A percentile compares a stretch with the other conserved stretches of the same genome.
Conservation (phyloP, 2,797 vertebrate species). For the Phoxinus dragarum region DNA sequence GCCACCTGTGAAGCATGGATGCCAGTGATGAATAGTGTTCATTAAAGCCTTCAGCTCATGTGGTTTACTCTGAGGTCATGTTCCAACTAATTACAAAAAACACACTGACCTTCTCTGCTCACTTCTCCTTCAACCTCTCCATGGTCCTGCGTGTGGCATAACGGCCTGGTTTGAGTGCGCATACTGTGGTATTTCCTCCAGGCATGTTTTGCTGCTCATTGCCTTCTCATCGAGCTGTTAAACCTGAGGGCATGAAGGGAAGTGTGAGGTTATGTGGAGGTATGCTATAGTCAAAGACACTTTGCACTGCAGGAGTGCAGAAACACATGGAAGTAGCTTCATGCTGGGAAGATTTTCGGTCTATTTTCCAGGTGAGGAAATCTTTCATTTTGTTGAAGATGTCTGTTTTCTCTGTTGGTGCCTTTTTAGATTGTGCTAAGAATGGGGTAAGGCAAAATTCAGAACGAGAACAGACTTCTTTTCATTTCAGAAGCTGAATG, state of each 20-base stretch:
- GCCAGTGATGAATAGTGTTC: slow-evolving; percentile 53
- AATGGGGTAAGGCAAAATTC: background rate
- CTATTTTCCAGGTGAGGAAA: slow-evolving; percentile 25
- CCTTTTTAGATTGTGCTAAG: background rate
- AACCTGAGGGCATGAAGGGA: slow-evolving; percentile 6
- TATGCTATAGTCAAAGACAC: slow-evolving; percentile 12
- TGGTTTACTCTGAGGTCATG: slow-evolving; percentile 44
- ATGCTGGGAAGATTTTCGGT: background rate
- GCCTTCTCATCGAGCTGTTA: slow-evolving; percentile 16
- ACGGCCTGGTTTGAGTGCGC: background rate
- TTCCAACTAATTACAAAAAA: slow-evolving; percentile 51
- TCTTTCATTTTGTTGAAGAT: slow-evolving; percentile 12
- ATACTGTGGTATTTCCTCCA: slow-evolving; percentile 5
- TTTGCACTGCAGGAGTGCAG: background rate
- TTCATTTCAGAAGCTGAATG: slow-evolving; percentile 7
- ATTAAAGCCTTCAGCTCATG: slow-evolving; percentile 45
- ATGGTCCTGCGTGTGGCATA: background rate
- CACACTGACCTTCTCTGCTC: slow-evolving; percentile 41
- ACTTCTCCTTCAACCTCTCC: slow-evolving; percentile 23
- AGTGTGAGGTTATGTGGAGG: slow-evolving; percentile 19
- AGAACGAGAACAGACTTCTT: background rate
- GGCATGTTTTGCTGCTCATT: slow-evolving; percentile 27
- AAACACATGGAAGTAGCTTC: background rate
- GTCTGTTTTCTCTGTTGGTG: slow-evolving; percentile 8
- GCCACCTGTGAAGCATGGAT: slow-evolving; percentile 33